phyloP scores from a whole-genome alignment of 2,113 vertebrate species.

The Pelobates fuscus region DNA sequence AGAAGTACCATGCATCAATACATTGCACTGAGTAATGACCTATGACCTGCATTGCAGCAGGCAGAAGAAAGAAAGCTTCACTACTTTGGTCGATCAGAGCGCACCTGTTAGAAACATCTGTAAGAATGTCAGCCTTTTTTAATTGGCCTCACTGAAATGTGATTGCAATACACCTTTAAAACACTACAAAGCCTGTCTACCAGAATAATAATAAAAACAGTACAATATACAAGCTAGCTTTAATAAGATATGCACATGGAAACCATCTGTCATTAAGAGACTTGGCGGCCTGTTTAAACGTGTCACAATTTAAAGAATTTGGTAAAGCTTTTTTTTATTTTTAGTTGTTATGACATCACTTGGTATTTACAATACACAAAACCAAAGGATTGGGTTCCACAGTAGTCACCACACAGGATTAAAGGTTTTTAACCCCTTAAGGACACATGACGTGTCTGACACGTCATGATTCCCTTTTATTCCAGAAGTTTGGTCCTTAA shows the following conservation, averaged over 20 bases:
- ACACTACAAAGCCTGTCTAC: constrained; percentile 21
- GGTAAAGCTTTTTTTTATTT: constrained; percentile 8
- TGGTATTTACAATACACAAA: constrained; percentile 31
- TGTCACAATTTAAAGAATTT: neutral
- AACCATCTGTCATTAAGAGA: neutral
- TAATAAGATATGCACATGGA: constrained; percentile 31
- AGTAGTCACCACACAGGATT: constrained; percentile 33
- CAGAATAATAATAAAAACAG: constrained; percentile 24
- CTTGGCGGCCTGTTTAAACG: constrained; percentile 13
- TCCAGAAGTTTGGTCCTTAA: too few relatives aligned
- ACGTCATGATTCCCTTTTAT: too few relatives aligned
- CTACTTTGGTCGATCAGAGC: constrained; percentile 35
- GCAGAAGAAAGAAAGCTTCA: constrained; percentile 52
- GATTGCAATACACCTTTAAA: constrained; percentile 35
- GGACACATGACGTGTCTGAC: too few relatives aligned
- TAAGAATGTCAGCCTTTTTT: constrained; percentile 25
- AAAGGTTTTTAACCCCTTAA: constrained; percentile 34
- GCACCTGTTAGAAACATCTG: constrained; percentile 64
- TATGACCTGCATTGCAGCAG: constrained; percentile 48
- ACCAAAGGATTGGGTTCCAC: constrained; percentile 19
- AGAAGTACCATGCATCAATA: constrained; percentile 55
- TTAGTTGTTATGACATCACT: constrained; percentile 12
- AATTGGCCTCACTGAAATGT: constrained; percentile 33
- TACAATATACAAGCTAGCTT: neutral
- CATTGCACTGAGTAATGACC: constrained; percentile 54